phyloP scores from a whole-genome alignment of 2,113 vertebrate genomes.

The Gymnogyps californianus region DNA sequence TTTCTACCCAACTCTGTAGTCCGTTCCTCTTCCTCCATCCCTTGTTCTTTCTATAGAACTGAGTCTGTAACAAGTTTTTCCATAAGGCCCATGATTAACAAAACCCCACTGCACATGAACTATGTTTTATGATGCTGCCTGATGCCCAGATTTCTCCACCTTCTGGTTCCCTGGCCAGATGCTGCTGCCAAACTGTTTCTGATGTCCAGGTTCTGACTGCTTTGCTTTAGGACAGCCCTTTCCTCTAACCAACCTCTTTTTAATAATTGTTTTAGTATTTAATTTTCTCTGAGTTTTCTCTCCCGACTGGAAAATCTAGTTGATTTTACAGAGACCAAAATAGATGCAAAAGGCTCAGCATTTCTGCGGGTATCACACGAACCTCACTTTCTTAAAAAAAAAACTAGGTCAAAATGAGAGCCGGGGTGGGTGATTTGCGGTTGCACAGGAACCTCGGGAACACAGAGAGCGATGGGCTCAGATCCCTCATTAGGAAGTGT shows the following conservation, averaged over 20 bases:
- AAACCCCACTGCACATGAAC: neutral
- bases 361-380: neutral
- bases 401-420: neutral
- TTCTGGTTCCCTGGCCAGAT: neutral
- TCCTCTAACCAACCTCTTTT: neutral
- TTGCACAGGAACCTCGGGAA: neutral
- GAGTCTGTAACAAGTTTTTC: neutral
- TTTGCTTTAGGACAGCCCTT: neutral
- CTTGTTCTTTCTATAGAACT: neutral
- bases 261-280: neutral
- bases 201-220: neutral
- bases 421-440: neutral
- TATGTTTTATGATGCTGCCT: neutral
- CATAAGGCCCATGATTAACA: fast-evolving
- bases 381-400: neutral
- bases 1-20: neutral
- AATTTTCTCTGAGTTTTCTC: neutral
- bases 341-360: neutral
- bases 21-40: fast-evolving
- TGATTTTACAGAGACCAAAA: neutral
- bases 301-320: neutral
- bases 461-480: fast-evolving
- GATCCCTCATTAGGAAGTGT: neutral
- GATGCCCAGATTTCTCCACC: neutral
- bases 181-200: neutral